Percentiles rank a stretch among this genome's conserved stretches.
These are phyloP conservation scores for Tretioscincus oriximinensis DNA, from an alignment of 2,113 vertebrate genomes.

Conservation along the genomic window DNA sequence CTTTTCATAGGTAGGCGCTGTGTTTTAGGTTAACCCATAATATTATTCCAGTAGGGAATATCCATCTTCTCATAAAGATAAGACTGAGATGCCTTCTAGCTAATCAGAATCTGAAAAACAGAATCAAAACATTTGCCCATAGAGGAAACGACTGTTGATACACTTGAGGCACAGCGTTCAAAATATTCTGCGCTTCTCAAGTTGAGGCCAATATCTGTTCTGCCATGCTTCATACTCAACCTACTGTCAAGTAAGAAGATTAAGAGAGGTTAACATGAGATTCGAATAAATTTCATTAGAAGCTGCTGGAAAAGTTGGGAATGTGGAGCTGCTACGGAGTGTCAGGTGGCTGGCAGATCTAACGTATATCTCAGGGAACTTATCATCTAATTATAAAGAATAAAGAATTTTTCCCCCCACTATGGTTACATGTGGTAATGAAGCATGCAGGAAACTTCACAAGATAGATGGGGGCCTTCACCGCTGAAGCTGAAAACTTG, in stretches of 20 bases:
- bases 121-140: background rate
- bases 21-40: background rate
- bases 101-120: background rate
- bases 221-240: constrained; percentile 5
- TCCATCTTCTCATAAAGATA: too few species aligned
- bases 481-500: constrained; percentile 74
- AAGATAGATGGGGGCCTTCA: constrained; percentile 77
- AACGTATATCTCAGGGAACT: constrained; percentile 57
- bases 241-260: constrained; percentile 39
- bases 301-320: constrained; percentile 41
- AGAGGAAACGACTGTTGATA: background rate
- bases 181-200: background rate
- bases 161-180: background rate
- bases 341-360: constrained; percentile 50
- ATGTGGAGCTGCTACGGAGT: background rate
- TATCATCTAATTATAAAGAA: constrained; percentile 74
- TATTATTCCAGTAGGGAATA: background rate
- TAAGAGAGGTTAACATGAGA: constrained; percentile 52
- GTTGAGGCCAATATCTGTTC: constrained; percentile 4
- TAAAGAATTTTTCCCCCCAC: constrained; percentile 68
- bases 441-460: constrained; percentile 71
- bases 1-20: background rate
- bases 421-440: constrained; percentile 76
- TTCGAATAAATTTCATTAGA: constrained; percentile 38
- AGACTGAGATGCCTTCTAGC: background rate